Conservation (phyloP, 2,113 vertebrate species). For the Cichladusa arquata region DNA sequence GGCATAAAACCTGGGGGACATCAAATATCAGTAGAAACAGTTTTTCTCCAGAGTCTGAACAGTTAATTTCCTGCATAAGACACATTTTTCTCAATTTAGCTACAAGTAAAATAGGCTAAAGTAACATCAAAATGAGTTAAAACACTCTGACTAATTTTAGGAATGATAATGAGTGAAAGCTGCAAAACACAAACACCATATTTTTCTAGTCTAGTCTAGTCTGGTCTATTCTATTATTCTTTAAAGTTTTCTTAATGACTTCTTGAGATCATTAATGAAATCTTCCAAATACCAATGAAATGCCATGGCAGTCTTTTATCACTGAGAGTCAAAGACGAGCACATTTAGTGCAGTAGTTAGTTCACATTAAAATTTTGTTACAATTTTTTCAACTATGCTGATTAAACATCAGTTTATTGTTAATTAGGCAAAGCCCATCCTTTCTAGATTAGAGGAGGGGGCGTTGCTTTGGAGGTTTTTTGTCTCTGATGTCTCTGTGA, state of each 20-base stretch:
- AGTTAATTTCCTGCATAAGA: not conserved
- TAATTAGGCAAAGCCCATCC: not conserved
- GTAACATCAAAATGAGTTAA: not conserved
- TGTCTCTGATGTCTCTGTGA: not conserved
- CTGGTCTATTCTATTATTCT: not conserved
- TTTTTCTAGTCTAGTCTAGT: not conserved
- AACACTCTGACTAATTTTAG: not conserved
- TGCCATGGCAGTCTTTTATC: not conserved
- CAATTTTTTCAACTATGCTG: not conserved
- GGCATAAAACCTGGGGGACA: not conserved
- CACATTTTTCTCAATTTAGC: not conserved
- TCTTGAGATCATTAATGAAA: not conserved
- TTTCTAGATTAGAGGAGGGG: not conserved
- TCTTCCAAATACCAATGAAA: not conserved
- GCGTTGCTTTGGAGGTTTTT: not conserved
- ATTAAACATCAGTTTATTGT: not conserved
- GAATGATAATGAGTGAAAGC: not conserved
- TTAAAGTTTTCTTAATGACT: not conserved
- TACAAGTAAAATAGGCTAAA: not conserved
- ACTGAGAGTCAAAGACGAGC: not conserved
- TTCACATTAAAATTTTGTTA: not conserved
- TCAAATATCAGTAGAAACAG: rapidly evolving
- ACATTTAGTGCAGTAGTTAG: not conserved
- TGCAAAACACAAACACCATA: not conserved
- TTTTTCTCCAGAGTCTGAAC: not conserved